These are phyloP conservation scores for Sminthopsis crassicaudata DNA, from an alignment of 2,113 vertebrate species.

Conservation along the genomic window DNA sequence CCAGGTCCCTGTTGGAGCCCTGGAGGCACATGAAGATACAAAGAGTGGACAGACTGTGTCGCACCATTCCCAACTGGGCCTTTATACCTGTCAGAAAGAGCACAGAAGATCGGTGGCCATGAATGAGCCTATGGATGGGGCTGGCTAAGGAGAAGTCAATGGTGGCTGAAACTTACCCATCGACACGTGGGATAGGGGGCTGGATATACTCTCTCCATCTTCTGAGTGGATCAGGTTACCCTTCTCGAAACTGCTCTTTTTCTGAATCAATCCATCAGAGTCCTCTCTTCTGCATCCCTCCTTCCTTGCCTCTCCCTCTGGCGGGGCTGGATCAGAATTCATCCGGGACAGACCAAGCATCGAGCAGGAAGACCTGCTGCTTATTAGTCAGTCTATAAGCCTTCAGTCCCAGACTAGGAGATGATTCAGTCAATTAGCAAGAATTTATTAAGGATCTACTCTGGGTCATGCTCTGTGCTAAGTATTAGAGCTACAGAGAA, in stretches of 20 bases:
- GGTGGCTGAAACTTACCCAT: accelerated
- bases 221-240: neutral
- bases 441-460: too few relatives aligned
- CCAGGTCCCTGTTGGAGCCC: conserved; percentile 91
- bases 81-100: conserved; percentile 84
- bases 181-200: neutral
- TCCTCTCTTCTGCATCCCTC: too few relatives aligned
- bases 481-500: too few relatives aligned
- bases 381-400: too few relatives aligned
- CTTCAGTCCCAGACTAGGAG: too few relatives aligned
- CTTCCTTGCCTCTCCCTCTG: too few relatives aligned
- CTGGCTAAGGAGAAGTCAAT: neutral
- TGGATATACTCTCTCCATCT: neutral
- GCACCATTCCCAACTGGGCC: conserved; percentile 85
- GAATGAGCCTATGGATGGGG: too few relatives aligned
- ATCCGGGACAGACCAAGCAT: too few relatives aligned
- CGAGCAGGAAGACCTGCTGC: too few relatives aligned
- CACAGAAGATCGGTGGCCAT: neutral
- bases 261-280: neutral
- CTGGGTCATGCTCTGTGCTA: too few relatives aligned
- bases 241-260: neutral
- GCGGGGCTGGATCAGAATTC: too few relatives aligned
- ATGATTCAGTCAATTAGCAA: too few relatives aligned
- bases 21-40: conserved; percentile 90
- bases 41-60: conserved; percentile 82